Evolutionary conservation across 2,797 vertebrate genomes (phyloP).

Genomic region (Falco cherrug): DNA sequence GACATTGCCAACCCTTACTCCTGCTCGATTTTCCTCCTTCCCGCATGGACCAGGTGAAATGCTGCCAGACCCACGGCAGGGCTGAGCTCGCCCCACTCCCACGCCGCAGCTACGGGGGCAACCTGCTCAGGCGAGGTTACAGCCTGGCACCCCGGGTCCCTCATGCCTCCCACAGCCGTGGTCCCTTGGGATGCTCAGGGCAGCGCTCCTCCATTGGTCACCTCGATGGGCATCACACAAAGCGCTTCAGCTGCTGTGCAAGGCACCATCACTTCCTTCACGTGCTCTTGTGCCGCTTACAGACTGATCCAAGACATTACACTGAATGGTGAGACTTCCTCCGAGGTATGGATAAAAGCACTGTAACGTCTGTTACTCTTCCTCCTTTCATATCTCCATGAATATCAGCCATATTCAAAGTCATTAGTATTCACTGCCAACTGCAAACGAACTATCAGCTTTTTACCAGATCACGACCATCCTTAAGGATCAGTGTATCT

Average conservation of each 20-base stretch:
- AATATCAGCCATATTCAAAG: not conserved
- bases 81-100: not conserved
- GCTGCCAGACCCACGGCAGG: not conserved
- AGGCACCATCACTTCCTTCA: too few species aligned
- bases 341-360: not conserved
- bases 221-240: not conserved
- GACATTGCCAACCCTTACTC: not conserved
- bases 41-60: too few species aligned
- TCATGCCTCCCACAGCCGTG: rapidly evolving
- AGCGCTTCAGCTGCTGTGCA: too few species aligned
- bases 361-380: not conserved
- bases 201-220: not conserved
- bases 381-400: not conserved
- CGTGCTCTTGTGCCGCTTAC: rapidly evolving
- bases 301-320: not conserved
- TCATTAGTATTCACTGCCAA: not conserved
- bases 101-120: too few species aligned
- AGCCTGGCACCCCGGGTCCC: not conserved
- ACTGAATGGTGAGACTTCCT: not conserved
- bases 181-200: not conserved
- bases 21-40: not conserved
- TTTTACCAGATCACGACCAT: not conserved
- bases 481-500: not conserved
- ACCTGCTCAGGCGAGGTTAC: too few species aligned
- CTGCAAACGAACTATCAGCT: not conserved